These are phyloP conservation scores for Gouania willdenowi DNA, from an alignment of 2,797 vertebrate species.

Conservation along the genomic window DNA sequence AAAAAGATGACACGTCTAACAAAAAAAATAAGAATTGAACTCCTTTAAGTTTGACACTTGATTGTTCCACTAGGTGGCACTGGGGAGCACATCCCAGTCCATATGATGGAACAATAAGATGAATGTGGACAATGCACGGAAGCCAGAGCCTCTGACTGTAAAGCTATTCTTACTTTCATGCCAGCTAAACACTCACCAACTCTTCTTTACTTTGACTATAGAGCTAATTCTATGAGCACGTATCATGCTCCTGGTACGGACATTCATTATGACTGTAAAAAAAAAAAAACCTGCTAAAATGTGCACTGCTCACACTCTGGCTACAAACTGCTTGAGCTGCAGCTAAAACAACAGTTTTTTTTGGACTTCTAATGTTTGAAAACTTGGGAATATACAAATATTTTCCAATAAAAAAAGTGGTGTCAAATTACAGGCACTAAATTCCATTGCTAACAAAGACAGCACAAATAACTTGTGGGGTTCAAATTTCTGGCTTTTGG, in stretches of 20 bases:
- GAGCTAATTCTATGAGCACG: slow-evolving; percentile 38
- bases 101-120: too few species aligned
- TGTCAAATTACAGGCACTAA: too few species aligned
- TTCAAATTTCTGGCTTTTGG: too few species aligned
- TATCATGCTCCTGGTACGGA: slow-evolving; percentile 22
- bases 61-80: slow-evolving; percentile 43
- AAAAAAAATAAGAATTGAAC: background rate
- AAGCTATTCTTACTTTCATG: slow-evolving; percentile 59
- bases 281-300: slow-evolving; percentile 27
- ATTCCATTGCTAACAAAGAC: too few species aligned
- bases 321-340: background rate
- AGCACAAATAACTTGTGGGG: too few species aligned
- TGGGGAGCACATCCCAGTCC: slow-evolving; percentile 14
- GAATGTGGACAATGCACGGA: slow-evolving; percentile 56
- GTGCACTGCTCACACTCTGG: slow-evolving; percentile 18
- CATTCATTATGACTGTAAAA: slow-evolving; percentile 11
- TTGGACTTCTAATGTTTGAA: too few species aligned
- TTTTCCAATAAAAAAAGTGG: too few species aligned
- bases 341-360: background rate
- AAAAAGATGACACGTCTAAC: background rate
- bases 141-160: slow-evolving; percentile 33
- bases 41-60: too few species aligned
- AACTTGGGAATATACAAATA: too few species aligned
- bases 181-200: slow-evolving; percentile 36
- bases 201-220: slow-evolving; percentile 42